Evolutionary conservation across 2,797 vertebrate genomes (phyloP).

Genomic region (Catharus ustulatus): DNA sequence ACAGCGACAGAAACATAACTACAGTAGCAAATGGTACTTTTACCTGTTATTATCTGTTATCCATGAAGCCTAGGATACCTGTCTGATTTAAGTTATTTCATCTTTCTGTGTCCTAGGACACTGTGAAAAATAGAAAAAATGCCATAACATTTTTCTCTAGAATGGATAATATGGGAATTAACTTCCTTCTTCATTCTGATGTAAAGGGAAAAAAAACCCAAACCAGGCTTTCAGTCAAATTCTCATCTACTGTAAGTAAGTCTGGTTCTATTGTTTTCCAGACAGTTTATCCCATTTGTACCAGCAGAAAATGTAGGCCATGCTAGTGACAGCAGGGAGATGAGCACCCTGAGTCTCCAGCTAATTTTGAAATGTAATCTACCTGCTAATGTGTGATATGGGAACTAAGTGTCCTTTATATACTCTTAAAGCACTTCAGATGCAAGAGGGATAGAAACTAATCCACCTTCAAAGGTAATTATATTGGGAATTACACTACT

Average conservation of each 20-base stretch:
- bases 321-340: conserved; percentile 14
- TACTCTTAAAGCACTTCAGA: neutral
- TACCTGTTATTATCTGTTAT: neutral
- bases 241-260: neutral
- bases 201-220: neutral
- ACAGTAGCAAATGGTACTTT: neutral
- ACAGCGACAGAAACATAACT: neutral
- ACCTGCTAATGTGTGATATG: conserved; percentile 38
- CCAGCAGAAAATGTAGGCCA: conserved; percentile 19
- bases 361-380: conserved; percentile 54
- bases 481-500: conserved; percentile 68
- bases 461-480: conserved; percentile 64
- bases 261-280: conserved; percentile 29
- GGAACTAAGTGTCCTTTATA: conserved; percentile 7
- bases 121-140: conserved; percentile 28
- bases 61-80: neutral
- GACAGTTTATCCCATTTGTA: conserved; percentile 48
- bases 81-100: conserved; percentile 8
- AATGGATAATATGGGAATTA: conserved; percentile 18
- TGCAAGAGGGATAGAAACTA: conserved; percentile 37
- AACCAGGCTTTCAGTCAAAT: neutral
- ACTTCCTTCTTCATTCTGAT: neutral
- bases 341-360: neutral
- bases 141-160: conserved; percentile 4
- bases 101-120: conserved; percentile 8